These are phyloP conservation scores for Paracyclopina nana DNA, from an alignment of 1,140 invertebrate species.

Conservation along the genomic window DNA sequence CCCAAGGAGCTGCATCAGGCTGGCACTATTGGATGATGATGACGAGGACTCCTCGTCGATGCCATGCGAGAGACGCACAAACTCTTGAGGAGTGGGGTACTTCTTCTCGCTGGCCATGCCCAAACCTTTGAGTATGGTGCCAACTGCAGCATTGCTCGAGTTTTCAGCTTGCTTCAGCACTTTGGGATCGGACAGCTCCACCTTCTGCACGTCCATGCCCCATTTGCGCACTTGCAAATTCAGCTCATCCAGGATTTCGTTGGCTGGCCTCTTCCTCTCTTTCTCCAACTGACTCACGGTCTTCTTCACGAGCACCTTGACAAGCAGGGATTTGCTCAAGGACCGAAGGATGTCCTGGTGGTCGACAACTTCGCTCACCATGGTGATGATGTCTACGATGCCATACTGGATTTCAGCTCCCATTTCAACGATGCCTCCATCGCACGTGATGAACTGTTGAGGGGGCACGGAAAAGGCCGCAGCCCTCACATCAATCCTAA, in stretches of 20 bases:
- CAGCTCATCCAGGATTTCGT: constrained; percentile 8
- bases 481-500: constrained; percentile 13
- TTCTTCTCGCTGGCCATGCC: constrained; percentile 1
- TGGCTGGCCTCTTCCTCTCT: constrained; percentile 1
- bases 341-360: constrained; percentile 11
- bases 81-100: constrained; percentile 10
- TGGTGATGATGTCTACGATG: constrained; percentile 13
- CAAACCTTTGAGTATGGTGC: constrained; percentile 10
- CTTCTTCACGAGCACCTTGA: constrained; percentile 10
- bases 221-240: constrained; percentile 15
- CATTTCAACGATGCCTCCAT: constrained; percentile 15
- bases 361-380: constrained; percentile 14
- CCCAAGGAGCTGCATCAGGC: too few relatives aligned
- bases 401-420: constrained; percentile 14
- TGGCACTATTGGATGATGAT: too few relatives aligned
- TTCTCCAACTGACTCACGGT: constrained; percentile 2
- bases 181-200: constrained; percentile 9
- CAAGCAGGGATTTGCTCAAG: constrained; percentile 1
- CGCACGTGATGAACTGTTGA: constrained; percentile 12
- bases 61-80: constrained; percentile 5
- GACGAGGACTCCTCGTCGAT: background rate
- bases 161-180: constrained; percentile 5
- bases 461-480: constrained; percentile 14
- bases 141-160: background rate
- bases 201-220: constrained; percentile 8